Evolutionary conservation across 2,888 invertebrate genomes (phyloP), one percentile per base, ranked within the genome.

Genomic region (Fragum whitleyi): DNA sequence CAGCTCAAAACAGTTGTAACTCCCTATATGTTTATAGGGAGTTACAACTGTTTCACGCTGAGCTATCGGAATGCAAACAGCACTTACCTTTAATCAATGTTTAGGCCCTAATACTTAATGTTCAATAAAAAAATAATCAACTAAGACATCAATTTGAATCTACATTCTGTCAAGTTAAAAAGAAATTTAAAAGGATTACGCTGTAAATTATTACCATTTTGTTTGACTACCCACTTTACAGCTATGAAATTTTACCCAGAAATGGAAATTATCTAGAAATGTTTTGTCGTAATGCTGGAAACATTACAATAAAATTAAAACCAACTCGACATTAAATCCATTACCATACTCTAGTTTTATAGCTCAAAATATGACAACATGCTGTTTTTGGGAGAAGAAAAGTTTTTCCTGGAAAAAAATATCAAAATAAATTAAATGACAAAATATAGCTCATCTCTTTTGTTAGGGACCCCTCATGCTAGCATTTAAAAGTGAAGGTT

Each of bases 231-330:
- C 65, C 65, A 65, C 65, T 65, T 65, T 65, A 23, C 65, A 32
- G 36, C 65, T 23, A 65, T 65, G 65, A 65, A 65, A 65, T 42
- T 65, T 65, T 42, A 65, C 65, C 65, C 65, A 5, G 19, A 23
- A 21, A 65, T 39, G 42, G 42, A 42, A 65, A 42, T 36, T 65
- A 36, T 42, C 65, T 39, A 42, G 65, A 65, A 65, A 65, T 65
- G 65, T 65, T 65, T 65, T 65, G 65, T 65, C 65, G 65, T 65
- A 14, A 42, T 42, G 7, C 65, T 65, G 39, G 36, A 61, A 65
- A 65, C 65, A 65, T 65, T 65, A 39, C 42, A 65, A 65, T 65
- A 65, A 65, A 65, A 65, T 65, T 65, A 65, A 65, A 65, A 65
- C 65, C 39, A 23, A 65, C 42, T 65, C 23, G 65, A 23, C 65